phyloP scores from a whole-genome alignment of 2,888 invertebrate genomes.

The Tipula vernalis region DNA sequence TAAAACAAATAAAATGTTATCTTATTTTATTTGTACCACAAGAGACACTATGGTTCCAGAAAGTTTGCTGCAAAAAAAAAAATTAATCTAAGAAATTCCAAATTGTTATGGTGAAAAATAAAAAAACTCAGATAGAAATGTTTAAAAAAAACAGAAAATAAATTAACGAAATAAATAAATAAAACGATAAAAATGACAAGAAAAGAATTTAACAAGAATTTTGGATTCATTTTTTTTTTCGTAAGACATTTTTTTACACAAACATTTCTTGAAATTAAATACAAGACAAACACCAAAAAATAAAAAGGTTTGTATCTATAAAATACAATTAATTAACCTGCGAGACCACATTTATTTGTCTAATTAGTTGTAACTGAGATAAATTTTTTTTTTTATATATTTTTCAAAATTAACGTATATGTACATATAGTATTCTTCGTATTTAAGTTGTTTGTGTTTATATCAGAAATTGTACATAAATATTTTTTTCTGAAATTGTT shows the following conservation, averaged over 20 bases:
- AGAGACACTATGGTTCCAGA: not conserved
- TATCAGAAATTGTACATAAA: not conserved
- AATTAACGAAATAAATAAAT: not conserved
- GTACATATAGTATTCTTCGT: too few relatives aligned
- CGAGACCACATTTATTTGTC: slow-evolving; percentile 8
- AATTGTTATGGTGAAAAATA: not conserved
- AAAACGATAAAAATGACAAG: not conserved
- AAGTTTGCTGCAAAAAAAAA: not conserved
- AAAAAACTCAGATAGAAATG: not conserved
- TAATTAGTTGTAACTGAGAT: slow-evolving; percentile 11
- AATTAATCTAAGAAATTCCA: not conserved
- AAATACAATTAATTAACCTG: not conserved
- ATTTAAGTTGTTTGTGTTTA: not conserved
- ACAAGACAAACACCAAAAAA: not conserved
- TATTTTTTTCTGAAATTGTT: not conserved
- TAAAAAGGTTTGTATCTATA: not conserved
- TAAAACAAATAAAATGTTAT: not conserved
- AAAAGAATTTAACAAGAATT: not conserved
- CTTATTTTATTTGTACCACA: not conserved
- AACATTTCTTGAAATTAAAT: not conserved
- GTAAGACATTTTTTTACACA: not conserved
- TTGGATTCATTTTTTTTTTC: not conserved
- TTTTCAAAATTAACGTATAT: not conserved
- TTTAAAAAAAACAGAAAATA: not conserved
- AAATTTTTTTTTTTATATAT: not conserved